Conservation (phyloP, 2,888 invertebrate genomes). For the Elysia crispata region DNA sequence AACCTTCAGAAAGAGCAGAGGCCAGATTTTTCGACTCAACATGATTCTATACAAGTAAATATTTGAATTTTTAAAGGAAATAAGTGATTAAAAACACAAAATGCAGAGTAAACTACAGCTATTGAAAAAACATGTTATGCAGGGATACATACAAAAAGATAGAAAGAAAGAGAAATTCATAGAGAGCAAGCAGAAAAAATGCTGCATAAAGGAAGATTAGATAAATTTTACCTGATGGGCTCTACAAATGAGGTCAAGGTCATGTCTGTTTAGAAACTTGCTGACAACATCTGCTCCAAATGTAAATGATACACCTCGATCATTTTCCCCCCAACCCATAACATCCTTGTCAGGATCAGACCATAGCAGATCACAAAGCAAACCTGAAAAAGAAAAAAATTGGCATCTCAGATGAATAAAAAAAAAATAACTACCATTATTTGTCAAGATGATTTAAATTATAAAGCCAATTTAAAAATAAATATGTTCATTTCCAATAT, state of each 20-base stretch:
- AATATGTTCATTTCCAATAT: too few species aligned
- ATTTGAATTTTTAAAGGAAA: too few species aligned
- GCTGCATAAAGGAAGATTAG: not conserved
- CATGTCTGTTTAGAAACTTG: slow-evolving; percentile 91
- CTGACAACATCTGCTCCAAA: slow-evolving; percentile 98
- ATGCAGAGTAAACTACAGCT: too few species aligned
- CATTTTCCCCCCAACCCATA: slow-evolving; percentile 96
- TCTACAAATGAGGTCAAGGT: slow-evolving; percentile 96
- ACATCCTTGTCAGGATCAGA: slow-evolving; percentile 86
- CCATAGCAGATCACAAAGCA: slow-evolving; percentile 97
- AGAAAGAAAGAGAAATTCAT: not conserved
- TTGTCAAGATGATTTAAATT: too few species aligned
- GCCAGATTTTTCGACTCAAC: too few species aligned
- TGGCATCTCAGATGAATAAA: not conserved
- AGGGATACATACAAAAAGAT: not conserved
- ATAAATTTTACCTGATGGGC: slow-evolving; percentile 89
- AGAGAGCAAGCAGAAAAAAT: not conserved
- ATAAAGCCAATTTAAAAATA: too few species aligned
- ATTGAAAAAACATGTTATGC: too few species aligned
- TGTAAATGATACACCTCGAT: slow-evolving; percentile 98
- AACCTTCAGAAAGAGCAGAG: slow-evolving; percentile 82
- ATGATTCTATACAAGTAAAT: too few species aligned
- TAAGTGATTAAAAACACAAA: too few species aligned
- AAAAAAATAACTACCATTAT: not conserved
- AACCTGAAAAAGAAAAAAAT: slow-evolving; percentile 83